Percentiles rank a stretch among this genome's conserved stretches.
Conservation (phyloP, 1,140 invertebrate species). For the Neomicropteryx cornuta region DNA sequence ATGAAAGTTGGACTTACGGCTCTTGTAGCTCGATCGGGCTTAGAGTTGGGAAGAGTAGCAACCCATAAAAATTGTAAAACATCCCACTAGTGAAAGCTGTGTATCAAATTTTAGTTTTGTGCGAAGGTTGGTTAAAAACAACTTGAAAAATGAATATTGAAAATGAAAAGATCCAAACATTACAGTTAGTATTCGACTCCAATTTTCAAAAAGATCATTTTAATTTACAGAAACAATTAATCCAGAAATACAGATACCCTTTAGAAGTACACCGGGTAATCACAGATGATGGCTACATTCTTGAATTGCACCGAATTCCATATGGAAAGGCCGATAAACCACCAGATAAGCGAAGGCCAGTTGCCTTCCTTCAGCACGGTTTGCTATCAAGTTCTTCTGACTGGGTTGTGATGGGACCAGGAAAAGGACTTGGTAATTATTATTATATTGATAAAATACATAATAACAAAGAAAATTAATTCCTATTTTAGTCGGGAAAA, state of each 20-base stretch:
- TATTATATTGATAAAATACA: slow-evolving; percentile 2
- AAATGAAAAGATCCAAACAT: too few species aligned
- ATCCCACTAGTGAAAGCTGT: too few species aligned
- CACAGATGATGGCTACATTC: slow-evolving; percentile 57
- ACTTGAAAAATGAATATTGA: too few species aligned
- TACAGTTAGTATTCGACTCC: too few species aligned
- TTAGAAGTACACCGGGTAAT: slow-evolving; percentile 50
- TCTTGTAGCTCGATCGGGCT: too few species aligned
- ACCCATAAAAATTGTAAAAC: too few species aligned
- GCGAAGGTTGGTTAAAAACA: too few species aligned
- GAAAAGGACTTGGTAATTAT: slow-evolving; percentile 45
- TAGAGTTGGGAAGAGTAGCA: too few species aligned
- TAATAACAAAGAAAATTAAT: background rate
- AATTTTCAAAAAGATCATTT: too few species aligned
- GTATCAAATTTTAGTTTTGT: too few species aligned
- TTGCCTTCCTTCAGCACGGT: slow-evolving; percentile 63
- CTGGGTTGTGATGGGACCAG: slow-evolving; percentile 55
- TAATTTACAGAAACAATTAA: slow-evolving; percentile 36
- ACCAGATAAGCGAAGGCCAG: slow-evolving; percentile 25
- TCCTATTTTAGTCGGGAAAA: background rate
- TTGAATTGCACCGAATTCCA: slow-evolving; percentile 55
- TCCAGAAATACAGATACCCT: slow-evolving; percentile 49
- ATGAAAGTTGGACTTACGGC: too few species aligned
- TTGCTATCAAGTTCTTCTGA: slow-evolving; percentile 57
- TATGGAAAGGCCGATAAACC: slow-evolving; percentile 15